Conservation (phyloP, 2,113 vertebrate genomes). For the Labrus mixtus region DNA sequence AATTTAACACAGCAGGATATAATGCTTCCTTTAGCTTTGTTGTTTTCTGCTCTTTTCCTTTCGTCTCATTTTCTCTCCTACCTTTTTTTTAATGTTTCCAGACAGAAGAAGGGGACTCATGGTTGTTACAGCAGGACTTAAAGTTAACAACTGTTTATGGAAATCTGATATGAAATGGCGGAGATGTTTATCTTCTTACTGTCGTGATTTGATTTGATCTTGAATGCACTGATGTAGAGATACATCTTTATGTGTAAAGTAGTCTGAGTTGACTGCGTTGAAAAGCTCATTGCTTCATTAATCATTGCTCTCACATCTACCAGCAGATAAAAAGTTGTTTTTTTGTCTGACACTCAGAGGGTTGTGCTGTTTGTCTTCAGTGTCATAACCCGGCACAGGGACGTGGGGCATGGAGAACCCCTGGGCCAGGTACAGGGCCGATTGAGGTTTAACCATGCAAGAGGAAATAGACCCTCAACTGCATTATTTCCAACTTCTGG, state of each 20-base stretch:
- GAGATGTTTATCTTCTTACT: conserved; percentile 37
- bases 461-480: too few relatives aligned
- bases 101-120: conserved; percentile 36
- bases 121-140: conserved; percentile 45
- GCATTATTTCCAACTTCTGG: too few relatives aligned
- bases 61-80: conserved; percentile 46
- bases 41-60: conserved; percentile 75
- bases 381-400: too few relatives aligned
- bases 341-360: background rate
- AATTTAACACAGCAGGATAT: conserved; percentile 90
- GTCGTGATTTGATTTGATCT: conserved; percentile 28
- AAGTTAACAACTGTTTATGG: conserved; percentile 29
- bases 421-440: too few relatives aligned
- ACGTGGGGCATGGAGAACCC: too few relatives aligned
- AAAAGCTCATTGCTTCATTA: too few relatives aligned
- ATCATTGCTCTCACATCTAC: background rate
- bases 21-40: conserved; percentile 80
- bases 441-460: too few relatives aligned
- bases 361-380: too few relatives aligned
- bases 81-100: conserved; percentile 39
- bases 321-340: background rate
- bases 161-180: conserved; percentile 32
- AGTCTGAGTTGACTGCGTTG: background rate
- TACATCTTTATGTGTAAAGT: conserved; percentile 18
- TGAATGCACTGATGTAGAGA: conserved; percentile 28